Percentiles rank a stretch among this genome's conserved stretches.
These are phyloP conservation scores for Ploceus nigricollis DNA, from an alignment of 2,113 vertebrate species.

Conservation along the genomic window DNA sequence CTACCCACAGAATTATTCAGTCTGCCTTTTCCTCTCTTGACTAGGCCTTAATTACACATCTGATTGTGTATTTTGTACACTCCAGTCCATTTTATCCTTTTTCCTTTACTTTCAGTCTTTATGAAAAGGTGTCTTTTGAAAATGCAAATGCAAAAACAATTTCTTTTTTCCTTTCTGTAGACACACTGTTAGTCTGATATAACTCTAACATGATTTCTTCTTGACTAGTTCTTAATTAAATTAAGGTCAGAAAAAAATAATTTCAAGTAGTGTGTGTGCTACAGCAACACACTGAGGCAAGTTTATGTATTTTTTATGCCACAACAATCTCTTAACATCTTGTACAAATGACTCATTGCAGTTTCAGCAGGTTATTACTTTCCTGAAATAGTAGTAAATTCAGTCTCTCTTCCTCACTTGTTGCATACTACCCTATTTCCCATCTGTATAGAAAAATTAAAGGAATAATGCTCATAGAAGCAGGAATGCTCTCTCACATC, in stretches of 20 bases:
- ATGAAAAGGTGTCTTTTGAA: neutral
- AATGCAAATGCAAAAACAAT: neutral
- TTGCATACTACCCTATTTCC: neutral
- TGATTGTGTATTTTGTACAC: neutral
- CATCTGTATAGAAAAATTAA: neutral
- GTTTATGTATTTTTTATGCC: neutral
- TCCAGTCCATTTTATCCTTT: neutral
- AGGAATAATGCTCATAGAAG: rapidly evolving
- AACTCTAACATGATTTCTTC: neutral
- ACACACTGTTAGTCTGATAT: neutral
- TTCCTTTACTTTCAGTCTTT: neutral
- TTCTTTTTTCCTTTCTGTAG: neutral
- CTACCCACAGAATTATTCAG: neutral
- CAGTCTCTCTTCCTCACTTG: neutral
- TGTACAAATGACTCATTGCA: neutral
- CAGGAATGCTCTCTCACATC: neutral
- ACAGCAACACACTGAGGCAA: neutral
- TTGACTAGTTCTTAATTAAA: neutral
- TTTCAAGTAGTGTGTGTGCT: neutral
- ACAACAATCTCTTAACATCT: neutral
- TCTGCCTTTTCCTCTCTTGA: neutral
- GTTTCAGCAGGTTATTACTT: neutral
- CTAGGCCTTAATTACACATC: neutral
- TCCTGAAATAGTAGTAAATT: neutral
- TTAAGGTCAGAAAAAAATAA: neutral